Percentiles rank a stretch among this genome's conserved stretches.
These are phyloP conservation scores for Sebastes oblongus DNA, from an alignment of 2,797 vertebrate genomes.

Conservation along the genomic window DNA sequence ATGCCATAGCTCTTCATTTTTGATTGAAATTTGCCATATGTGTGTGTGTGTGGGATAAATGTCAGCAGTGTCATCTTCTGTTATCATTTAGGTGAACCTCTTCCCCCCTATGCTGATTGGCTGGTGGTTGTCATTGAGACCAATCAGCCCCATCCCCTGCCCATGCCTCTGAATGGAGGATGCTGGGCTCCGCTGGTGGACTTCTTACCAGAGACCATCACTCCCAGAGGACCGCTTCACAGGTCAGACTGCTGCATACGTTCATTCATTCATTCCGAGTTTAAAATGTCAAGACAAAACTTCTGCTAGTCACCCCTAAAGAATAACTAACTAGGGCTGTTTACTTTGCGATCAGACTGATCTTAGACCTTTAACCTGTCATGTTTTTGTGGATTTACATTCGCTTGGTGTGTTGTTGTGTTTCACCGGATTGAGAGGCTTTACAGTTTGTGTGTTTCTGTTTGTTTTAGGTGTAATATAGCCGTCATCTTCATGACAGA, in stretches of 20 bases:
- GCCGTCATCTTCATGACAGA: conserved; percentile 99
- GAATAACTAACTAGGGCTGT: background rate
- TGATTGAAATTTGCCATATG: background rate
- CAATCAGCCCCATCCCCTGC: conserved; percentile 92
- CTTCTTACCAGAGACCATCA: conserved; percentile 95
- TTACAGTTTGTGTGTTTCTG: background rate
- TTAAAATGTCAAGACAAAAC: background rate
- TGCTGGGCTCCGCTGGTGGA: conserved; percentile 98
- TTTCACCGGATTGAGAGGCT: background rate
- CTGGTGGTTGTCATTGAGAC: conserved; percentile 89
- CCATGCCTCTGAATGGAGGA: conserved; percentile 95
- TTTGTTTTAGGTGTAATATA: conserved; percentile 90
- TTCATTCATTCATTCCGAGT: background rate
- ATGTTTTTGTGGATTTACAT: background rate
- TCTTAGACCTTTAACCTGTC: background rate
- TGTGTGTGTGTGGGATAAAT: background rate
- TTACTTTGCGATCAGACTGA: background rate
- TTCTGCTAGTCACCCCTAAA: background rate
- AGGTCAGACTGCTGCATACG: conserved; percentile 80
- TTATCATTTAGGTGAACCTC: conserved; percentile 85
- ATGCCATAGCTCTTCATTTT: background rate
- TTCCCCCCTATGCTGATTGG: conserved; percentile 94
- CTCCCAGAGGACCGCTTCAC: conserved; percentile 92
- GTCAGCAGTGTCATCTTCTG: background rate
- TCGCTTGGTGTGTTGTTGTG: background rate